Evolutionary conservation across 2,888 invertebrate genomes (phyloP).

Genomic region (Conchocele bisecta): DNA sequence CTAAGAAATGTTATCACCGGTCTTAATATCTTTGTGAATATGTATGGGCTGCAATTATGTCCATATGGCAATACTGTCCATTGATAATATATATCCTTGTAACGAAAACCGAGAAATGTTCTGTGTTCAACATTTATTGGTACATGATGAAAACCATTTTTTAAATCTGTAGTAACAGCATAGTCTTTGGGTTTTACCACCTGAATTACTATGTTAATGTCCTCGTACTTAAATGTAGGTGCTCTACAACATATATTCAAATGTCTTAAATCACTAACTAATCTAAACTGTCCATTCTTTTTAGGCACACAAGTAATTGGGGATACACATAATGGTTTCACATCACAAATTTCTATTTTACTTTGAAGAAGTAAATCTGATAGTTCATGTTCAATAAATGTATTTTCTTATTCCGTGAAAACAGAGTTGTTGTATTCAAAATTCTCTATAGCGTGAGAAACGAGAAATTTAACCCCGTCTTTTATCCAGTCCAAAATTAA

Average conservation of each 20-base stretch:
- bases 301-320: slow-evolving; percentile 28
- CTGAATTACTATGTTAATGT: neutral
- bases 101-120: slow-evolving; percentile 9
- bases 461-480: too few relatives aligned
- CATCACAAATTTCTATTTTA: too few relatives aligned
- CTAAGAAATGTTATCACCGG: slow-evolving; percentile 3
- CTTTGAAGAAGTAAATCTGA: too few relatives aligned
- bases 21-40: slow-evolving; percentile 2
- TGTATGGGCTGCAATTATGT: neutral
- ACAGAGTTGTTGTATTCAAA: too few relatives aligned
- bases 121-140: neutral
- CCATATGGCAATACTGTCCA: slow-evolving; percentile 3
- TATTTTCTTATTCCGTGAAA: too few relatives aligned
- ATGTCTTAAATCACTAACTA: slow-evolving; percentile 17
- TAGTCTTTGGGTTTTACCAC: slow-evolving; percentile 5
- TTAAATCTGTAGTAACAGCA: neutral
- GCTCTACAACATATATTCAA: slow-evolving; percentile 5
- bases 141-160: slow-evolving; percentile 2
- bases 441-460: too few relatives aligned
- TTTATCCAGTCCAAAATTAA: too few relatives aligned
- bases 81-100: neutral
- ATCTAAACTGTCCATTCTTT: slow-evolving; percentile 13
- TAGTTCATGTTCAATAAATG: too few relatives aligned
- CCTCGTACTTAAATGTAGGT: slow-evolving; percentile 2
- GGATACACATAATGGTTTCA: too few relatives aligned